A percentile compares a stretch with the other conserved stretches of the same genome.
Conservation (phyloP, 1,140 invertebrate genomes). For the Drosophila ananassae region DNA sequence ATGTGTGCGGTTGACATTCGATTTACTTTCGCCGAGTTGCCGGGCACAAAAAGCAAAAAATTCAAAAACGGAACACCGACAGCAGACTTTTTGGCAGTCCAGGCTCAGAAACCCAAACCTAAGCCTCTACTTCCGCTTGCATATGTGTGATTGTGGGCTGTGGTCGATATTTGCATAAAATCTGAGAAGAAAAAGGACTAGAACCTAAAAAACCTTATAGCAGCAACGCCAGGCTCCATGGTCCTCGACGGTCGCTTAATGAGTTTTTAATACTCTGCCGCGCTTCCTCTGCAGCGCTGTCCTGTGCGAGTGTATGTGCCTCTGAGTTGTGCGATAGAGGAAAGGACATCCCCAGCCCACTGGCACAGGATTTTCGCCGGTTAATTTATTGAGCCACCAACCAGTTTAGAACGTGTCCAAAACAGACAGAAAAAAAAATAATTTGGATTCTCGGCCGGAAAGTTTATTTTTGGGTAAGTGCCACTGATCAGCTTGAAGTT, state of each 20-base stretch:
- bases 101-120: background rate
- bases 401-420: slow-evolving; percentile 50
- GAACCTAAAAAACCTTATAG: slow-evolving; percentile 17
- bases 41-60: slow-evolving; percentile 20
- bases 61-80: slow-evolving; percentile 30
- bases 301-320: slow-evolving; percentile 11
- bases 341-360: slow-evolving; percentile 40
- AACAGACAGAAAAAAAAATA: slow-evolving; percentile 37
- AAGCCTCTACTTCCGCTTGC: slow-evolving; percentile 15
- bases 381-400: slow-evolving; percentile 70
- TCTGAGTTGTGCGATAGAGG: slow-evolving; percentile 29
- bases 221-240: slow-evolving; percentile 14
- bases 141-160: slow-evolving; percentile 31
- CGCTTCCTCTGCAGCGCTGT: slow-evolving; percentile 36
- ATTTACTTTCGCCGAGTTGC: slow-evolving; percentile 67
- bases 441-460: slow-evolving; percentile 47
- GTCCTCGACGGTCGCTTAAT: slow-evolving; percentile 60
- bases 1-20: slow-evolving; percentile 68
- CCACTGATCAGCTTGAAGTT: slow-evolving; percentile 31
- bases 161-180: slow-evolving; percentile 80
- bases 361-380: slow-evolving; percentile 56
- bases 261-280: slow-evolving; percentile 79
- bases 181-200: slow-evolving; percentile 10
- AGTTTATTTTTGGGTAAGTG: slow-evolving; percentile 38
- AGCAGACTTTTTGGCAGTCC: slow-evolving; percentile 69